Percentiles rank a stretch among this genome's conserved stretches.
These are phyloP conservation scores for Pseudomugil tenellus DNA, from an alignment of 2,797 vertebrate species.

Conservation along the genomic window DNA sequence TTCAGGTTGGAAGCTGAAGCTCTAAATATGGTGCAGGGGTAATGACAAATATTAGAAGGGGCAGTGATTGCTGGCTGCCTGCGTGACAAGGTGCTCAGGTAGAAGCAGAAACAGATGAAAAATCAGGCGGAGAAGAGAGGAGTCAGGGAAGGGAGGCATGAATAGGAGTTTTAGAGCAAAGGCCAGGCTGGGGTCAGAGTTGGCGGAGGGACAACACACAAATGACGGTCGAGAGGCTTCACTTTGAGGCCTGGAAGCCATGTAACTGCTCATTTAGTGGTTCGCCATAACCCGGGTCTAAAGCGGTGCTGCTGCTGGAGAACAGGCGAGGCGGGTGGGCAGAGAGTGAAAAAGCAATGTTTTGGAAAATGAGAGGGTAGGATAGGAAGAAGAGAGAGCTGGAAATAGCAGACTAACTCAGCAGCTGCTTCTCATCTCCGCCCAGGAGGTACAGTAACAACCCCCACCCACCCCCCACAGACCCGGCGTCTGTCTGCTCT, in stretches of 20 bases:
- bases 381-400: conserved; percentile 70
- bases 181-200: conserved; percentile 36
- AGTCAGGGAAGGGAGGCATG: conserved; percentile 1
- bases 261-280: conserved; percentile 64
- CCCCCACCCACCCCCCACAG: background rate
- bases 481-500: conserved; percentile 6
- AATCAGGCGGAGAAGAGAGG: conserved; percentile 1
- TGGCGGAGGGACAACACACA: conserved; percentile 39
- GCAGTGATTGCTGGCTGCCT: conserved; percentile 45
- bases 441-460: conserved; percentile 57
- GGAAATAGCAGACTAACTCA: conserved; percentile 77
- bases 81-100: conserved; percentile 29
- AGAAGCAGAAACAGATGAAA: conserved; percentile 40
- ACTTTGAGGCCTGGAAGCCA: conserved; percentile 30
- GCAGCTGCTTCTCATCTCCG: conserved; percentile 74
- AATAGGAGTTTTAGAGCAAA: conserved; percentile 33
- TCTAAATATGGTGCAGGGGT: conserved; percentile 41
- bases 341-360: conserved; percentile 64
- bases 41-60: conserved; percentile 46
- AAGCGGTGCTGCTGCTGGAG: conserved; percentile 49
- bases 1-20: conserved; percentile 7
- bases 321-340: conserved; percentile 21
- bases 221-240: conserved; percentile 53
- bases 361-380: conserved; percentile 84
- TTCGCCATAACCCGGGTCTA: conserved; percentile 42